Evolutionary conservation across 2,888 invertebrate genomes (phyloP).

Genomic region (Synergus japonicus): DNA sequence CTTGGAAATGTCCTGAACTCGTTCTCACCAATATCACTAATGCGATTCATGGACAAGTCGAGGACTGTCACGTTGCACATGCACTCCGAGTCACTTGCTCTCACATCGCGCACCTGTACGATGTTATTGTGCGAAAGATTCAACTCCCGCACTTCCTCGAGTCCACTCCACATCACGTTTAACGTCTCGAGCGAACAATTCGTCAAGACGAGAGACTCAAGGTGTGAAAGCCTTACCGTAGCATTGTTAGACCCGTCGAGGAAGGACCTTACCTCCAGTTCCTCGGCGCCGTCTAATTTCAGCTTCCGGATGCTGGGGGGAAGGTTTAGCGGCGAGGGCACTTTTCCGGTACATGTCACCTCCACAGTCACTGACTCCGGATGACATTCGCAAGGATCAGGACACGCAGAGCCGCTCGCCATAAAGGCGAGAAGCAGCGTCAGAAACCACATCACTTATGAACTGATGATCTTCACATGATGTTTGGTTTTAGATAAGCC

Average conservation of each 20-base stretch:
- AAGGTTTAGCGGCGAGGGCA: slow-evolving; percentile 54
- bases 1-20: slow-evolving; percentile 80
- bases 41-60: slow-evolving; percentile 82
- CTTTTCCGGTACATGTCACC: slow-evolving; percentile 59
- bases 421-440: slow-evolving; percentile 72
- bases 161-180: slow-evolving; percentile 63
- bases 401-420: slow-evolving; percentile 73
- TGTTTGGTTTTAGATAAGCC: slow-evolving; percentile 12
- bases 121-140: slow-evolving; percentile 70
- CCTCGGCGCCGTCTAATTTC: slow-evolving; percentile 57
- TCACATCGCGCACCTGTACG: slow-evolving; percentile 57
- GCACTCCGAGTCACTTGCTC: slow-evolving; percentile 56
- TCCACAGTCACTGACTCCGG: slow-evolving; percentile 60
- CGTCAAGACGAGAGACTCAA: slow-evolving; percentile 60
- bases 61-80: slow-evolving; percentile 79
- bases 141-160: slow-evolving; percentile 60
- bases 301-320: slow-evolving; percentile 57
- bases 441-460: slow-evolving; percentile 70
- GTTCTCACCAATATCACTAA: slow-evolving; percentile 79
- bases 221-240: slow-evolving; percentile 50
- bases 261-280: slow-evolving; percentile 59
- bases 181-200: slow-evolving; percentile 67
- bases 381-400: slow-evolving; percentile 70
- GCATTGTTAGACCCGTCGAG: slow-evolving; percentile 54
- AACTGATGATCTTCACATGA: slow-evolving; percentile 48